Percentiles rank a stretch among this genome's conserved stretches.
Evolutionary conservation across 2,797 vertebrate species (phyloP).

Genomic region (Semotilus atromaculatus): DNA sequence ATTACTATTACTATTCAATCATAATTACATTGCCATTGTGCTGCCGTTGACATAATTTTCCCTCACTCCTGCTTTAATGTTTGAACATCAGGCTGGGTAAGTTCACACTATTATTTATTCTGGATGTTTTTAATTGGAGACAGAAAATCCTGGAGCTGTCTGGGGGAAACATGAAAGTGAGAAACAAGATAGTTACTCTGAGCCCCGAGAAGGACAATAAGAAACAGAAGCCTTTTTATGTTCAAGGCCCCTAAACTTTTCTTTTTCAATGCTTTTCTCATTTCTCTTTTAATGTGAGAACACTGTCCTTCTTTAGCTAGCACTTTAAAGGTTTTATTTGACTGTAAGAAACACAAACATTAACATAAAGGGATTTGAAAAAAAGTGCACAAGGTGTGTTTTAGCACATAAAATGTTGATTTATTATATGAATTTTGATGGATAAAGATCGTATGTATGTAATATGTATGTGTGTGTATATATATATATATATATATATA

Average conservation of each 20-base stretch:
- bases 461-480: too few relatives aligned
- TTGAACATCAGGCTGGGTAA: slow-evolving; percentile 32
- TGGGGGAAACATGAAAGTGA: slow-evolving; percentile 48
- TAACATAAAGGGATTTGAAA: neutral
- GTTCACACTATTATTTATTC: slow-evolving; percentile 39
- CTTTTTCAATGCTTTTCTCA: neutral
- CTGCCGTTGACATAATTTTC: slow-evolving; percentile 38
- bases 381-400: neutral
- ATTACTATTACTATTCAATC: slow-evolving; percentile 47
- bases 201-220: slow-evolving; percentile 32
- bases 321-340: slow-evolving; percentile 14
- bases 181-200: slow-evolving; percentile 34
- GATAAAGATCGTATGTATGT: neutral
- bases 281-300: slow-evolving; percentile 10
- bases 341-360: neutral
- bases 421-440: neutral
- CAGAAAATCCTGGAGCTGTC: slow-evolving; percentile 49
- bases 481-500: too few relatives aligned
- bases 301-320: slow-evolving; percentile 2
- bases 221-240: slow-evolving; percentile 37
- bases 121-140: slow-evolving; percentile 53
- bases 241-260: slow-evolving; percentile 31
- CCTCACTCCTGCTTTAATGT: slow-evolving; percentile 45
- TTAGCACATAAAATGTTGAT: neutral
- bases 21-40: slow-evolving; percentile 51